These are phyloP conservation scores for Eremobia ochroleuca DNA, from an alignment of 2,888 invertebrate species.

Conservation along the genomic window DNA sequence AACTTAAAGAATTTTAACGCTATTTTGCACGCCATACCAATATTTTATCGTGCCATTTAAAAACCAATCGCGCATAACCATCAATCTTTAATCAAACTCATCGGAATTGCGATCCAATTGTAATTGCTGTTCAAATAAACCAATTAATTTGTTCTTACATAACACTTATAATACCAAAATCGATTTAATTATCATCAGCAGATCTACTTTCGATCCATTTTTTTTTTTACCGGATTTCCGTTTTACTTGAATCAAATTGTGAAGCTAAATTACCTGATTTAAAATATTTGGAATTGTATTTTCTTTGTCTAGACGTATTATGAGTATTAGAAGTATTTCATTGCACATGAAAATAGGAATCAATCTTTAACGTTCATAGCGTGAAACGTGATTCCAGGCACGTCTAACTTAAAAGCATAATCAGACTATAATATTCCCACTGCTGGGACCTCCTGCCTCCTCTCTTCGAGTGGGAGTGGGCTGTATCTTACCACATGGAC, in stretches of 20 bases:
- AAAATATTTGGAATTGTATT: slow-evolving; percentile 36
- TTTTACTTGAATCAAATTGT: slow-evolving; percentile 22
- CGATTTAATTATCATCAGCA: slow-evolving; percentile 35
- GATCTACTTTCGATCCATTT: slow-evolving; percentile 51
- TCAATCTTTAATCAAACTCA: slow-evolving; percentile 50
- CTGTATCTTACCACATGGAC: too few relatives aligned
- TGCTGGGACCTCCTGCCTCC: too few relatives aligned
- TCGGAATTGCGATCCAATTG: slow-evolving; percentile 43
- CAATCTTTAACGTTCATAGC: too few relatives aligned
- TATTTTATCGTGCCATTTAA: slow-evolving; percentile 26
- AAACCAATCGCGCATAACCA: slow-evolving; percentile 19
- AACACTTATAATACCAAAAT: slow-evolving; percentile 49
- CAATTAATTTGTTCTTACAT: slow-evolving; percentile 42
- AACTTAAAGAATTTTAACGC: not conserved
- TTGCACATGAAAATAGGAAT: not conserved
- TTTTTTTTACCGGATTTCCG: slow-evolving; percentile 51
- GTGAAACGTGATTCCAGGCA: not conserved
- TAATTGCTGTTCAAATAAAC: slow-evolving; percentile 34
- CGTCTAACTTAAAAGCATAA: too few relatives aligned
- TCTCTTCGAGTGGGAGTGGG: too few relatives aligned
- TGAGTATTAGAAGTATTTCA: not conserved
- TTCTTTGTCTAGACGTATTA: slow-evolving; percentile 6
- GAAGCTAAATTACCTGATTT: slow-evolving; percentile 2
- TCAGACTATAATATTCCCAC: too few relatives aligned
- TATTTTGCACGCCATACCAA: slow-evolving; percentile 15